phyloP scores from a whole-genome alignment of 2,797 vertebrate species.

The Erpetoichthys calabaricus region DNA sequence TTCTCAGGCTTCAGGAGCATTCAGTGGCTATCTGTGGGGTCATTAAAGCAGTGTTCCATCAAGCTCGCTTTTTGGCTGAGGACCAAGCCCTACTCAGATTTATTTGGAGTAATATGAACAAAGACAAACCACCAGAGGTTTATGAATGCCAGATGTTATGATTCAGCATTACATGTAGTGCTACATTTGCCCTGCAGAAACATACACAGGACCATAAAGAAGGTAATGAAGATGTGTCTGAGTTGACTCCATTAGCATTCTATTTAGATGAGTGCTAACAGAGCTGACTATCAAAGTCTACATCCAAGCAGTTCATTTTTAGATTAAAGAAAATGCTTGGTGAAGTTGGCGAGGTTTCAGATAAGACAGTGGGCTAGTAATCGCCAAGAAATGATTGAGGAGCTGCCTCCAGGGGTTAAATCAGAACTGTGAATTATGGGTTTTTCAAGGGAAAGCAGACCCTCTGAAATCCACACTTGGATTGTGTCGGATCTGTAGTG shows the following conservation, averaged over 20 bases:
- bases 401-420: not conserved
- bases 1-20: not conserved
- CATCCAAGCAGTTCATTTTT: not conserved
- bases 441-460: not conserved
- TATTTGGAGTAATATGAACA: too few relatives aligned
- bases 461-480: slow-evolving; percentile 1
- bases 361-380: not conserved
- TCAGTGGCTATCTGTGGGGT: not conserved
- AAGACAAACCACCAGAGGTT: too few relatives aligned
- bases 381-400: not conserved
- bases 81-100: too few relatives aligned
- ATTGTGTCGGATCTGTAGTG: slow-evolving; percentile 1
- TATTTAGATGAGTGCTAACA: not conserved
- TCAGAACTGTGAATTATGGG: not conserved
- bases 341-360: too few relatives aligned
- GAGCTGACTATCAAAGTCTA: not conserved
- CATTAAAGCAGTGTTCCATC: not conserved
- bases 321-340: not conserved
- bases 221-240: too few relatives aligned
- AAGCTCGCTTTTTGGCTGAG: not conserved
- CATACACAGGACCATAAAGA: not conserved
- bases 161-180: not conserved
- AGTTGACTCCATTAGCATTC: not conserved
- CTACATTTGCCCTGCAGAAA: not conserved
- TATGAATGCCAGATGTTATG: too few relatives aligned